Evolutionary conservation across 2,888 invertebrate species (phyloP).

Genomic region (Heliconius hortense): DNA sequence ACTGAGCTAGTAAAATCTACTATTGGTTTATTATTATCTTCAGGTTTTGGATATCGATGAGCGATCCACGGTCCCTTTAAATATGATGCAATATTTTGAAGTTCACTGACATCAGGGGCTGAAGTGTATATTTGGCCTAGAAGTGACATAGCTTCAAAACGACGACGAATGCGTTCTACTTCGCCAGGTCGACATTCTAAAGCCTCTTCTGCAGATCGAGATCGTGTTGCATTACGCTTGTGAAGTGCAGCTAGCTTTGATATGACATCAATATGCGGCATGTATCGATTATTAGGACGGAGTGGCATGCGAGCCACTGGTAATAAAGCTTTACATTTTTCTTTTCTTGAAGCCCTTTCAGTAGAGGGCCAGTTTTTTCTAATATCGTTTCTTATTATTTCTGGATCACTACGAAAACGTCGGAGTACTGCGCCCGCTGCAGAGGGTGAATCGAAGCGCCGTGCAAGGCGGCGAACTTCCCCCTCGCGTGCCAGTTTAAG

Average conservation of each 20-base stretch:
- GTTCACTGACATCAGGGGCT: slow-evolving; percentile 88
- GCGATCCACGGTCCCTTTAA: slow-evolving; percentile 91
- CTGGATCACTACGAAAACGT: slow-evolving; percentile 90
- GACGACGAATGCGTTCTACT: slow-evolving; percentile 86
- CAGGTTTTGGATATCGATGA: slow-evolving; percentile 87
- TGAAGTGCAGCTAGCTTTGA: slow-evolving; percentile 89
- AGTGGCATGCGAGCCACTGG: slow-evolving; percentile 85
- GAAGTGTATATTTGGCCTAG: slow-evolving; percentile 91
- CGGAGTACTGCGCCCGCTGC: slow-evolving; percentile 78
- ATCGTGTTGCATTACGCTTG: slow-evolving; percentile 70
- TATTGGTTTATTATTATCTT: slow-evolving; percentile 85
- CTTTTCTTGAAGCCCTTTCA: slow-evolving; percentile 62
- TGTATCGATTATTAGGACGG: slow-evolving; percentile 86
- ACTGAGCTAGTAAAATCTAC: slow-evolving; percentile 66
- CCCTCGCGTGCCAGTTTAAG: slow-evolving; percentile 87
- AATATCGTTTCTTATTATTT: slow-evolving; percentile 84
- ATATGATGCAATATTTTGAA: slow-evolving; percentile 89
- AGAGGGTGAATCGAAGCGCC: slow-evolving; percentile 88
- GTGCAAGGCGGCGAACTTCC: slow-evolving; percentile 89
- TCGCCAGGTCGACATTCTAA: slow-evolving; percentile 83
- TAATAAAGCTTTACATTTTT: slow-evolving; percentile 72
- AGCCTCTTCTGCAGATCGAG: slow-evolving; percentile 76
- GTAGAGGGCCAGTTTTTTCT: slow-evolving; percentile 76
- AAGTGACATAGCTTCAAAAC: slow-evolving; percentile 87
- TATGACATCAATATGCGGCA: slow-evolving; percentile 95